These are phyloP conservation scores for Macrobrachium nipponense DNA, from an alignment of 1,140 invertebrate species.

Conservation along the genomic window DNA sequence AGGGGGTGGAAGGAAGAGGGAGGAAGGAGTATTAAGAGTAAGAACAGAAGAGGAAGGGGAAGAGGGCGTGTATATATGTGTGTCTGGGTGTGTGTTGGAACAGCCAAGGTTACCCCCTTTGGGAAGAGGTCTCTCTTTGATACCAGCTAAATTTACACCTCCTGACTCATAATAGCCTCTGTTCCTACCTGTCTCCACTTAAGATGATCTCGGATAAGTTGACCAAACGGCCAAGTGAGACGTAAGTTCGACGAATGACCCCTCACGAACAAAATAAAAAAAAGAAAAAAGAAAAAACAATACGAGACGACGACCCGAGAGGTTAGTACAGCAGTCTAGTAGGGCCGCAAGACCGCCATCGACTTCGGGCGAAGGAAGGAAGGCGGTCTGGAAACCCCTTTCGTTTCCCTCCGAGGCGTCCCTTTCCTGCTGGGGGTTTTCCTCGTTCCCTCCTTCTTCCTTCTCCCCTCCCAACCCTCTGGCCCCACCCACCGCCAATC, in stretches of 20 bases:
- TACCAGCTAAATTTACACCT: too few species aligned
- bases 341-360: too few species aligned
- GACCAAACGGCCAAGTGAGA: too few species aligned
- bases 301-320: background rate
- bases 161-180: too few species aligned
- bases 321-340: too few species aligned
- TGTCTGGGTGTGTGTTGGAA: background rate
- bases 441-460: background rate
- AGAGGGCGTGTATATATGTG: background rate
- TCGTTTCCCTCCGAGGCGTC: background rate
- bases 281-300: too few species aligned
- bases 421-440: background rate
- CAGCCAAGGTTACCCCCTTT: too few species aligned
- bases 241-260: too few species aligned
- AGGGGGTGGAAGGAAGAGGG: background rate
- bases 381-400: background rate
- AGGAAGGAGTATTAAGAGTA: background rate
- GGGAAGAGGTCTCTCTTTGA: background rate
- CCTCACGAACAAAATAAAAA: too few species aligned
- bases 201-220: too few species aligned
- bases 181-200: too few species aligned
- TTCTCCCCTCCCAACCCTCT: background rate
- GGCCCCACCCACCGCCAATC: background rate
- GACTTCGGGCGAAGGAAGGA: too few species aligned
- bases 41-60: background rate